Evolutionary conservation across 2,888 invertebrate species (phyloP).

Genomic region (Tanytarsus gracilentus): DNA sequence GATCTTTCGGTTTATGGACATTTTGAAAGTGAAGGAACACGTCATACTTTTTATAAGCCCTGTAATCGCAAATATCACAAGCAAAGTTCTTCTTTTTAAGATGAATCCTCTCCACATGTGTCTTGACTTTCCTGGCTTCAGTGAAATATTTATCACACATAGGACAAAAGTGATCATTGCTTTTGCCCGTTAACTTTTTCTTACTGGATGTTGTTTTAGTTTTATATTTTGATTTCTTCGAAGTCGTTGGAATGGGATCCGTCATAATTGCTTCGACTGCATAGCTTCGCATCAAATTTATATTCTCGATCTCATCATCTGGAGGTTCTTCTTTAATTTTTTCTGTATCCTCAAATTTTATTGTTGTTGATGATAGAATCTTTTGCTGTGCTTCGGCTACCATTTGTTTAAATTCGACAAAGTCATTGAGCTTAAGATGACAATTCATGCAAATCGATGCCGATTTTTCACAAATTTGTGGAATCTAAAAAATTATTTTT

Average conservation of each 20-base stretch:
- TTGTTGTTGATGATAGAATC: not conserved
- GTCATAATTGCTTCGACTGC: not conserved
- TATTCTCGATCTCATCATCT: not conserved
- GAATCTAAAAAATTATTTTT: too few relatives aligned
- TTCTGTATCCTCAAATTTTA: not conserved
- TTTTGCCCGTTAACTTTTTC: not conserved
- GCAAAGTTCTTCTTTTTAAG: not conserved
- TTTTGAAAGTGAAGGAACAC: not conserved
- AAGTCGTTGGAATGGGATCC: not conserved
- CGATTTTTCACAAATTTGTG: too few relatives aligned
- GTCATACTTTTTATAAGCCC: slow-evolving; percentile 1
- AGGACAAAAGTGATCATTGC: not conserved
- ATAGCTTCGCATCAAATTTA: not conserved
- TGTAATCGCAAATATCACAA: not conserved
- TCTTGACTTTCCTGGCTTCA: not conserved
- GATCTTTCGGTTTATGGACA: not conserved
- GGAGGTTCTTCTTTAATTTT: not conserved
- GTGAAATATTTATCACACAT: not conserved
- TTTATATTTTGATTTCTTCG: not conserved
- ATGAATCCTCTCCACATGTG: not conserved
- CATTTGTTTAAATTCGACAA: not conserved
- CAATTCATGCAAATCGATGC: too few relatives aligned
- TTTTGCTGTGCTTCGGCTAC: not conserved
- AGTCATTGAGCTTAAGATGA: not conserved
- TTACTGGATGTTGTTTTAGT: not conserved